These are phyloP conservation scores for Lysandra coridon DNA, from an alignment of 2,888 invertebrate genomes.

Conservation along the genomic window DNA sequence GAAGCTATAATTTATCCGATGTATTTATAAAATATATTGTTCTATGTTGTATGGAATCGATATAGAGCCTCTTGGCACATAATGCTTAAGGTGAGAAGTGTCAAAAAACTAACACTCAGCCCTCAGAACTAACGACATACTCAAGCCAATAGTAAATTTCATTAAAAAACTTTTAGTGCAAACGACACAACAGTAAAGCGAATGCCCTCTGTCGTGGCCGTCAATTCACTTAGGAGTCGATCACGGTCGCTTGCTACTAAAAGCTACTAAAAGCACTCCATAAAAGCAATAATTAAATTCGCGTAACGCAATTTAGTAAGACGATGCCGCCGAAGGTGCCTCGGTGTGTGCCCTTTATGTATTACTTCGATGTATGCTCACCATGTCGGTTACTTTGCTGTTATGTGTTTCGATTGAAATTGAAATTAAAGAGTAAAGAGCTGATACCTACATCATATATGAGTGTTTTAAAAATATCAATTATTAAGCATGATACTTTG, in stretches of 20 bases:
- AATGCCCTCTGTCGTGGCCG: conserved; percentile 60
- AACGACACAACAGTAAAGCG: conserved; percentile 42
- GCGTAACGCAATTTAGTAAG: conserved; percentile 77
- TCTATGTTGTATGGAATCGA: too few relatives aligned
- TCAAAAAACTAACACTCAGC: too few relatives aligned
- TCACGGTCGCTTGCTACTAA: conserved; percentile 77
- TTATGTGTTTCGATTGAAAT: not conserved
- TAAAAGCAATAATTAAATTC: conserved; percentile 82
- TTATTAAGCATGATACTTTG: too few relatives aligned
- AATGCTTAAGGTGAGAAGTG: too few relatives aligned
- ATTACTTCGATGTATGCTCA: conserved; percentile 34
- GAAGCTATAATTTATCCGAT: too few relatives aligned
- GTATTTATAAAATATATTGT: too few relatives aligned
- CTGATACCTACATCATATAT: too few relatives aligned
- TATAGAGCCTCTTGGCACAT: too few relatives aligned
- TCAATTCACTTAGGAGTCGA: conserved; percentile 79
- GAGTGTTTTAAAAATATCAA: too few relatives aligned
- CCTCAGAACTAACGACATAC: not conserved
- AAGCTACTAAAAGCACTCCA: conserved; percentile 81
- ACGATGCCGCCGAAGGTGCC: conserved; percentile 66
- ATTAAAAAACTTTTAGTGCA: conserved; percentile 18
- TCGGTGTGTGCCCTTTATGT: conserved; percentile 40
- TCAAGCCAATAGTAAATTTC: not conserved
- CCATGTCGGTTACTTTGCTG: not conserved
- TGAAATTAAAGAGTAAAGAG: not conserved